Evolutionary conservation across 2,888 invertebrate species (phyloP), one percentile per base, ranked within the genome.

Genomic region (Hermaeophaga mercurialis): DNA sequence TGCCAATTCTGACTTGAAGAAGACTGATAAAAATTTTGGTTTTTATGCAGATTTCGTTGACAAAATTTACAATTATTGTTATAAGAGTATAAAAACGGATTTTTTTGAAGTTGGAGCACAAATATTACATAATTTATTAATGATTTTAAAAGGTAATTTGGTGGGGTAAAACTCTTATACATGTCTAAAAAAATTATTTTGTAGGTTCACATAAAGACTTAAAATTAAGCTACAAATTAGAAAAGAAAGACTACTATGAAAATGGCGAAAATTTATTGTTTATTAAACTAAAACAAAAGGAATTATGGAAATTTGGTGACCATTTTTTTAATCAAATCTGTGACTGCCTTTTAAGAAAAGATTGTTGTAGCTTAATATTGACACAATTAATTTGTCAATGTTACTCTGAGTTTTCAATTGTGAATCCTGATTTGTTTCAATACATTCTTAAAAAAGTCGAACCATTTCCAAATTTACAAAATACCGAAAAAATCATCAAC

Each of bases 101-200:
- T 59, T 54, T 50, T 65, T 43, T 45, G 64, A 66, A 56, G 55
- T 67, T 33, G 64, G 62, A 19, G 62, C 64, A 2, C 68, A 68
- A 61, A 47, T 70, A 43, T 57, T 69, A 17, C 39, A 54, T 22
- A 48, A 65, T 44, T 18, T 70, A 44, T 65, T 64, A 56, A 58
- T 48, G 26, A 61, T 61, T 38, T 44, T 62, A 8, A 52, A 33
- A 50, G 64, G 66, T 58, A 43, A 5, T 22, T 22, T 5, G 22
- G n/a, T n/a, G n/a, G n/a, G 39, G 19, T 41, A 7, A 12, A 22
- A 5, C 19, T 41, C 9, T 8, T 11, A 12, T 34, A 2, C 15
- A 34, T 12, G 8, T 19, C n/a, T n/a, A 34, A 6, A 28, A 28
- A 9, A 5, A 9, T 26, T 17, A 18, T 22, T 33, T 59, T 60